Evolutionary conservation across 2,888 invertebrate species (phyloP).

Genomic region (Blastobasis adustella): DNA sequence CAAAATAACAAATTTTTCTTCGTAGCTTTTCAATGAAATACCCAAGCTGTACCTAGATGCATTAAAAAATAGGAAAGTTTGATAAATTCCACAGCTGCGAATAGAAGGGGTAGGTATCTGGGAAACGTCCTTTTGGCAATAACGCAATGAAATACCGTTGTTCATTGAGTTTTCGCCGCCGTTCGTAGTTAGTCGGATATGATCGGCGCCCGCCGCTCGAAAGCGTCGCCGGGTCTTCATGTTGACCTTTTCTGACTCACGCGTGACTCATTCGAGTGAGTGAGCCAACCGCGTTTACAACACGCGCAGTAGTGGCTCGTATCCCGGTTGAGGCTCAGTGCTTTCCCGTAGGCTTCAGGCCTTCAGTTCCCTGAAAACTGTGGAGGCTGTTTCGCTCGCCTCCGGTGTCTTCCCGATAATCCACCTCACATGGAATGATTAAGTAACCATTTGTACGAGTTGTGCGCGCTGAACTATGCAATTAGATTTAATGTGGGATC

Average conservation of each 20-base stretch:
- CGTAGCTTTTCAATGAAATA: too few species aligned
- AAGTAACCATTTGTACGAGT: slow-evolving; percentile 42
- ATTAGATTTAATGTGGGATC: slow-evolving; percentile 14
- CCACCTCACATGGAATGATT: slow-evolving; percentile 53
- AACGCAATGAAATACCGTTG: slow-evolving; percentile 49
- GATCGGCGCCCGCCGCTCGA: slow-evolving; percentile 29
- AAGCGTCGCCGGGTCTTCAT: slow-evolving; percentile 10
- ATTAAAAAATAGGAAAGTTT: not conserved
- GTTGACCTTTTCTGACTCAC: slow-evolving; percentile 46
- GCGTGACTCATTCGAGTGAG: slow-evolving; percentile 35
- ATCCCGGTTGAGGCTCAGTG: slow-evolving; percentile 64
- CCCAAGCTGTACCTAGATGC: too few species aligned
- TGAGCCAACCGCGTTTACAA: slow-evolving; percentile 28
- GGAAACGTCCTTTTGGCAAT: slow-evolving; percentile 47
- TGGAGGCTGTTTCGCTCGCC: slow-evolving; percentile 27
- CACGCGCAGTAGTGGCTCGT: slow-evolving; percentile 42
- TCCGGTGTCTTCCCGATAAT: slow-evolving; percentile 24
- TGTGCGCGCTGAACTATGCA: slow-evolving; percentile 18
- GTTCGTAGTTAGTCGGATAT: slow-evolving; percentile 32
- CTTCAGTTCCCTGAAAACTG: slow-evolving; percentile 54
- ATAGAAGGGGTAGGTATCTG: slow-evolving; percentile 26
- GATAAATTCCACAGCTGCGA: slow-evolving; percentile 11
- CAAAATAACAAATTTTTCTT: too few species aligned
- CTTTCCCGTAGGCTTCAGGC: slow-evolving; percentile 65
- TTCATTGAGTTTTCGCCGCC: slow-evolving; percentile 61